These are phyloP conservation scores for Drosophila orosa DNA, from an alignment of 1,140 invertebrate species.

Conservation along the genomic window DNA sequence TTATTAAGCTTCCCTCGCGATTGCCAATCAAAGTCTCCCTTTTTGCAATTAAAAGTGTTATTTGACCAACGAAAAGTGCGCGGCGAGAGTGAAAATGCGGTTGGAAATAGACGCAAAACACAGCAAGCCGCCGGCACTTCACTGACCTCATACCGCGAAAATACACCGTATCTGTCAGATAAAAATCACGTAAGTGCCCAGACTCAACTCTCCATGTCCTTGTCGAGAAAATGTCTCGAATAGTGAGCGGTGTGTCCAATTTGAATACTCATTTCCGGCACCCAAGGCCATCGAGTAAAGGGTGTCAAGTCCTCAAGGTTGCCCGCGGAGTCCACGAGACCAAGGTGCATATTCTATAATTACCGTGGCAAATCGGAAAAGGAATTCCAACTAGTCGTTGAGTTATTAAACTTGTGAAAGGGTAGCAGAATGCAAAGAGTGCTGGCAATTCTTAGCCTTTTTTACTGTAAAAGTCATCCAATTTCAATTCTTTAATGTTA, in stretches of 20 bases:
- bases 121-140: conserved; percentile 34
- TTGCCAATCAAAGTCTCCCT: conserved; percentile 21
- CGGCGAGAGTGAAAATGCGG: conserved; percentile 28
- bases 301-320: conserved; percentile 70
- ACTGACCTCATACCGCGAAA: conserved; percentile 19
- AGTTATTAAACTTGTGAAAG: background rate
- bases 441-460: background rate
- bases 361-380: conserved; percentile 27
- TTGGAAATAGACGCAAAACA: conserved; percentile 2
- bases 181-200: conserved; percentile 46
- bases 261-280: conserved; percentile 24
- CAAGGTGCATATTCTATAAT: conserved; percentile 29
- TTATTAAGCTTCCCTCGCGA: conserved; percentile 31
- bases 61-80: conserved; percentile 17
- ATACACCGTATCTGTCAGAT: conserved; percentile 22
- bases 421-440: background rate
- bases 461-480: background rate
- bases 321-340: conserved; percentile 5
- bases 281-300: conserved; percentile 22
- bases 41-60: conserved; percentile 17
- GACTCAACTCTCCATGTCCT: conserved; percentile 1
- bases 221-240: background rate
- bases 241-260: conserved; percentile 47
- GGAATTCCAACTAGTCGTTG: background rate
- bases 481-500: too few relatives aligned